Conservation (phyloP, 2,888 invertebrate genomes). For the Synanthedon tipuliformis region DNA sequence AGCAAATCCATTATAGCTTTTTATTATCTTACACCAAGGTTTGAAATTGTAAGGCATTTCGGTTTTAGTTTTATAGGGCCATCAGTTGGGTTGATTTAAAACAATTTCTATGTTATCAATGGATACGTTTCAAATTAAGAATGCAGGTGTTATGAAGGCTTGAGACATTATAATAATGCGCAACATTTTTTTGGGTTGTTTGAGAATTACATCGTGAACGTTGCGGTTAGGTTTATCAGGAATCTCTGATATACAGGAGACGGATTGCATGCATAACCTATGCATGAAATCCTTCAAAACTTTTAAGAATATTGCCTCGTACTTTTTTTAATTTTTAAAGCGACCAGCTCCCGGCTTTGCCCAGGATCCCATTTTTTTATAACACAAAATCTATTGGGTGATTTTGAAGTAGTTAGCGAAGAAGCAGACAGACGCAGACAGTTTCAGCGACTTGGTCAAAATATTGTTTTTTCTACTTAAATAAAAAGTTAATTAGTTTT, state of each 20-base stretch:
- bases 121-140: constrained; percentile 36
- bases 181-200: constrained; percentile 36
- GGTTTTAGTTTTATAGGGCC: constrained; percentile 14
- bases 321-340: no score
- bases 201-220: constrained; percentile 52
- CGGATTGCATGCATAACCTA: neutral
- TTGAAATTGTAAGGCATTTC: constrained; percentile 41
- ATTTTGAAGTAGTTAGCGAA: no score
- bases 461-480: no score
- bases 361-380: no score
- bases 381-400: no score
- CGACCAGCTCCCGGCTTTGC: no score
- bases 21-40: constrained; percentile 60
- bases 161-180: constrained; percentile 46
- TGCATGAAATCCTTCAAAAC: no score
- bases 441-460: no score
- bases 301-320: no score
- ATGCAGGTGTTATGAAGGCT: constrained; percentile 19
- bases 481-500: no score
- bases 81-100: constrained; percentile 20
- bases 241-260: neutral
- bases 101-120: constrained; percentile 23
- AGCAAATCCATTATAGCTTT: constrained; percentile 57
- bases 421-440: no score
- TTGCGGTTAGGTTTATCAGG: constrained; percentile 27